phyloP scores from a whole-genome alignment of 2,113 vertebrate genomes.

The Indri indri region DNA sequence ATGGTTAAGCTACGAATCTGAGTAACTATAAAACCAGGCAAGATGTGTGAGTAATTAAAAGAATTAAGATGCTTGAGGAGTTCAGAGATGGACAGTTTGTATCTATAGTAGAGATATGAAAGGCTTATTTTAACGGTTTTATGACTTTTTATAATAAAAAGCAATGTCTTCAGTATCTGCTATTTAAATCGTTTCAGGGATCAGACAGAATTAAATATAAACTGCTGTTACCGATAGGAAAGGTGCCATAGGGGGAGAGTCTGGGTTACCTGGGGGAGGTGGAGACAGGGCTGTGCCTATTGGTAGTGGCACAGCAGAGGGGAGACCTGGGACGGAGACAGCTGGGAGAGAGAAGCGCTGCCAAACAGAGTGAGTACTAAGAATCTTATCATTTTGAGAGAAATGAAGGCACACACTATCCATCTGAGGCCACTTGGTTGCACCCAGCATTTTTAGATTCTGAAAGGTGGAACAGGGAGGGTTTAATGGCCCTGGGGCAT shows the following conservation, averaged over 20 bases:
- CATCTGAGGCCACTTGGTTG: neutral
- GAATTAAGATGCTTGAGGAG: neutral
- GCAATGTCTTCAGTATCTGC: neutral
- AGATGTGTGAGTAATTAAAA: neutral
- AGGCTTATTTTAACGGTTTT: neutral
- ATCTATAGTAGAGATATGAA: neutral
- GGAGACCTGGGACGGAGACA: neutral
- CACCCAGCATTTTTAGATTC: neutral
- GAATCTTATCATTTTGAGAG: neutral
- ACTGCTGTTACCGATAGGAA: neutral
- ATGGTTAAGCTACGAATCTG: neutral
- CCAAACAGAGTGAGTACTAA: neutral
- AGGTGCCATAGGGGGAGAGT: accelerated
- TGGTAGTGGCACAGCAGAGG: neutral
- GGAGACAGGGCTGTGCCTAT: neutral
- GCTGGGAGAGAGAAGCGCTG: neutral
- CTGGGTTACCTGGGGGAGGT: neutral
- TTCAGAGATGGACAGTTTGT: neutral
- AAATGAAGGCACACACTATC: accelerated
- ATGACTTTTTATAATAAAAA: neutral
- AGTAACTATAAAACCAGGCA: neutral
- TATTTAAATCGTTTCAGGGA: neutral
- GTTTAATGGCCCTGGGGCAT: accelerated
- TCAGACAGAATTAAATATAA: neutral
- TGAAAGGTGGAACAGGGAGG: too few species aligned